phyloP scores from a whole-genome alignment of 2,888 invertebrate genomes.

The Craniophora ligustri region DNA sequence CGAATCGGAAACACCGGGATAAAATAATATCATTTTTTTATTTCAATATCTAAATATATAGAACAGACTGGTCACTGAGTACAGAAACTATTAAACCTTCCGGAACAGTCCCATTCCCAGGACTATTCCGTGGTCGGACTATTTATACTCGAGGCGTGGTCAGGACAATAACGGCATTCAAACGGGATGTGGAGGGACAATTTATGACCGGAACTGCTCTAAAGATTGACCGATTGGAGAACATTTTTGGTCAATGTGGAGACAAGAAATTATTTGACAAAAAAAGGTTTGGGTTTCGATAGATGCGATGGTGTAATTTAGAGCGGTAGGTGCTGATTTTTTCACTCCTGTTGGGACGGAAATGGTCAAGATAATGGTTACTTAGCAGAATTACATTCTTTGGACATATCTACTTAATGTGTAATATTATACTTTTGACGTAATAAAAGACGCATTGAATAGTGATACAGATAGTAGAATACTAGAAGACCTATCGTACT shows the following conservation, averaged over 20 bases:
- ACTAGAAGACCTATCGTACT: conserved; percentile 1
- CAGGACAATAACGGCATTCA: conserved; percentile 74
- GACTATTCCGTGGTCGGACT: conserved; percentile 56
- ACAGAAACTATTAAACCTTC: conserved; percentile 39
- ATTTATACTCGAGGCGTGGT: conserved; percentile 68
- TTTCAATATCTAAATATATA: background rate
- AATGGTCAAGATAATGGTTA: background rate
- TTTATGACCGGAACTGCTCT: conserved; percentile 84
- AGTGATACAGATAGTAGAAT: background rate
- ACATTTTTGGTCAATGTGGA: conserved; percentile 56
- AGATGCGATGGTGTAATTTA: conserved; percentile 17
- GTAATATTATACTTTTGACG: background rate
- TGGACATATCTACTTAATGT: background rate
- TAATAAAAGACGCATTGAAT: background rate
- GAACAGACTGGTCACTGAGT: conserved; percentile 26
- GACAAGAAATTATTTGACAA: conserved; percentile 31
- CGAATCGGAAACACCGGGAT: no score
- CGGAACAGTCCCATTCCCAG: conserved; percentile 46
- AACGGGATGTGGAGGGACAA: conserved; percentile 78
- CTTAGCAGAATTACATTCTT: background rate
- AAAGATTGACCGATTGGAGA: conserved; percentile 75
- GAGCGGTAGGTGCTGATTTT: conserved; percentile 32
- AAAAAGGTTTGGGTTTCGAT: conserved; percentile 42
- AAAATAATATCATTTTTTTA: no score
- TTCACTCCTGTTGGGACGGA: conserved; percentile 33